These are phyloP conservation scores for Cyanoliseus patagonus DNA, from an alignment of 2,113 vertebrate species.

Conservation along the genomic window DNA sequence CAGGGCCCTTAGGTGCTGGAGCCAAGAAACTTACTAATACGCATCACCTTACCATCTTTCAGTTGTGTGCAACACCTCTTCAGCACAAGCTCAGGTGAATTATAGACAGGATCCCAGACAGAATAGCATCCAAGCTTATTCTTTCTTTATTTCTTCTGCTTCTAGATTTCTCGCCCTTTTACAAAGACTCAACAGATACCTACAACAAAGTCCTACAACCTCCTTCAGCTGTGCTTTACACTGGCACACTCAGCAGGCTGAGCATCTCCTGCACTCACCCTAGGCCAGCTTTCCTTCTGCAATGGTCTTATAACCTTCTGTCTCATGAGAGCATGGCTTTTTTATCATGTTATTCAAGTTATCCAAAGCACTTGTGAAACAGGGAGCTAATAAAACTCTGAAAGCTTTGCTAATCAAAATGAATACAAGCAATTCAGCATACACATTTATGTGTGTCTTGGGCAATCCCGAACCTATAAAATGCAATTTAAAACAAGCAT, in stretches of 20 bases:
- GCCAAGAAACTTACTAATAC: neutral
- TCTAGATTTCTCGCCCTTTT: neutral
- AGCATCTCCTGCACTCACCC: neutral
- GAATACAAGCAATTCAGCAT: neutral
- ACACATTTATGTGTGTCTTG: neutral
- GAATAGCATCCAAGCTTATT: neutral
- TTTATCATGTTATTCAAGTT: neutral
- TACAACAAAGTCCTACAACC: neutral
- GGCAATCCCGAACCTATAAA: neutral
- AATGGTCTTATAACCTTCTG: neutral
- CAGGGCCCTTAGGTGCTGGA: neutral
- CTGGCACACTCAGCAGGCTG: neutral
- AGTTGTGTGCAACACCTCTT: neutral
- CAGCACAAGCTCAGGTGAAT: neutral
- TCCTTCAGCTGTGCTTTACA: neutral
- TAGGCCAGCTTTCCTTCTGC: neutral
- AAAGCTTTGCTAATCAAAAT: neutral
- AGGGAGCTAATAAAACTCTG: neutral
- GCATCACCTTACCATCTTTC: neutral
- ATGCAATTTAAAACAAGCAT: neutral
- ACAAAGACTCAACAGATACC: neutral
- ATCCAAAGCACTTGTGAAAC: slow-evolving; percentile 1
- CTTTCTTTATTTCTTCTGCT: neutral
- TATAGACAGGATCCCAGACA: neutral
- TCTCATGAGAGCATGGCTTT: neutral